These are phyloP conservation scores for Ophiodon elongatus DNA, from an alignment of 2,113 vertebrate genomes.

Conservation along the genomic window DNA sequence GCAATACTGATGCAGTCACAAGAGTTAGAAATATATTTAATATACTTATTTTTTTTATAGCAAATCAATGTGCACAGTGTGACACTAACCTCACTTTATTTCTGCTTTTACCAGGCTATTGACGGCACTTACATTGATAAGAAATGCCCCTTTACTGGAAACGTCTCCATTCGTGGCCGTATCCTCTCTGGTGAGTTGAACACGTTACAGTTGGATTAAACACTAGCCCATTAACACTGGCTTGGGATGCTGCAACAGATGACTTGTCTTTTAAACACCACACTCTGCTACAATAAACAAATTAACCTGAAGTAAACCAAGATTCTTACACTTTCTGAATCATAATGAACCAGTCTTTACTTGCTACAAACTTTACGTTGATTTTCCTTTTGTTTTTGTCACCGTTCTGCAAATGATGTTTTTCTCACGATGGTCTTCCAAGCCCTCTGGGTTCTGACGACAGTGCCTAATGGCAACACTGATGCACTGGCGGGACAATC, in stretches of 20 bases:
- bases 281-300: background rate
- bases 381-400: constrained; percentile 4
- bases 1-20: constrained; percentile 84
- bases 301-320: background rate
- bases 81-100: background rate
- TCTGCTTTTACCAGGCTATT: constrained; percentile 85
- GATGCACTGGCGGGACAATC: constrained; percentile 77
- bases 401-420: constrained; percentile 85
- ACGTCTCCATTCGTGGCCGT: constrained; percentile 94
- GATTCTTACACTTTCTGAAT: background rate
- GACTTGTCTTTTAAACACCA: background rate
- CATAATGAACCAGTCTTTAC: background rate
- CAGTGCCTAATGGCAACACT: constrained; percentile 85
- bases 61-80: fast-evolving
- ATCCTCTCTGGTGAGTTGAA: constrained; percentile 92
- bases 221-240: background rate
- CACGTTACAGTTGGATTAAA: background rate
- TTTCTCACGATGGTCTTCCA: constrained; percentile 94
- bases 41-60: too few species aligned
- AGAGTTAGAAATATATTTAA: background rate
- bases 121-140: constrained; percentile 98
- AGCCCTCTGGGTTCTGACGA: constrained; percentile 85
- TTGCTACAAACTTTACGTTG: fast-evolving
- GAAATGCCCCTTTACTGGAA: constrained; percentile 97
- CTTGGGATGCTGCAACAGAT: background rate